Base-by-base conservation (phyloP, 2,797 vertebrate genomes). In the Vultur gryphus region DNA sequence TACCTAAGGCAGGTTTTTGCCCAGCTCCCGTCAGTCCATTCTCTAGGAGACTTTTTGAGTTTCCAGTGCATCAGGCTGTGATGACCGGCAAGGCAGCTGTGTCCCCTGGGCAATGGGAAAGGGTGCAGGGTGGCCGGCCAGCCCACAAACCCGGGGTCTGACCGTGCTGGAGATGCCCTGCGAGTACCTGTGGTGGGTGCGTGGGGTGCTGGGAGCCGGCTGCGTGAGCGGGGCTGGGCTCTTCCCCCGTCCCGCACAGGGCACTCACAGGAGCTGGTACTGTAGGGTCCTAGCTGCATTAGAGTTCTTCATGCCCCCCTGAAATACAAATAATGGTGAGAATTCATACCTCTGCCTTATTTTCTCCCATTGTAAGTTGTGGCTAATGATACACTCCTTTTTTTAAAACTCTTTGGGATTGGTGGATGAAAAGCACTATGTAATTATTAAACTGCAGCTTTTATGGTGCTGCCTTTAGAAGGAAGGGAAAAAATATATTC, bases 391-490 rank as follows among this genome's bases (percentile, higher is more conserved):
- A 70, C 0, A 20, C 55, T 95, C 61, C 52, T 69, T 85, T 87
- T 87, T 97, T 62, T 72, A 78, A 95, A 92, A 70, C 64, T 94
- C 51, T 78, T 88, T 41, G 82, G 86, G 89, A 72, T 59, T 0
- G 0, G 18, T 76, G 89, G 65, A 72, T 95, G 91, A 92, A 93
- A 96, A 96, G 76, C 61, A 23, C 49, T 57, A 21, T 91, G 61
- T 85, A 83, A 91, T 96, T 95, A 93, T 76, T 86, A 29, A 92
- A 91, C 67, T 70, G 76, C 35, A 89, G 92, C 82, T 93, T 96
- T 96, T 94, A 59, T 82, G 76, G 66, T 52, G 51, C 58, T 89
- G 79, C 76, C 82, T 95, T 70, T 58, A 43, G 72, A 85, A 83
- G 26, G 65, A 88, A 76, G 33, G 48, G n/a, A 3, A 4, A 66